Percentiles rank a stretch among this genome's conserved stretches.
Evolutionary conservation across 2,797 vertebrate species (phyloP).

Genomic region (Fringilla coelebs): DNA sequence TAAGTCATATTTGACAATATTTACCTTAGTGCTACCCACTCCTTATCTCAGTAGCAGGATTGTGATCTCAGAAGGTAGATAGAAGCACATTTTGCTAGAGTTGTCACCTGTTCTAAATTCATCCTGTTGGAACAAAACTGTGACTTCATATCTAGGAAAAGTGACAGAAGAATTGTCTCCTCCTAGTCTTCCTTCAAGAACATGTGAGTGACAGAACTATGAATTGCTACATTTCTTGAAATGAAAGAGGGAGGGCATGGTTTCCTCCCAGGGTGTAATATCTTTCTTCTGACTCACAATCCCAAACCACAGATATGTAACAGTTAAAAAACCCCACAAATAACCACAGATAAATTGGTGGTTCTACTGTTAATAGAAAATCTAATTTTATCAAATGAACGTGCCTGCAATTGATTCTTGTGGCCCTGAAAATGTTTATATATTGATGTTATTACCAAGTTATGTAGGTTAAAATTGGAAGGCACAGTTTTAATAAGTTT

Average conservation of each 20-base stretch:
- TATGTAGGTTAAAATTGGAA: neutral
- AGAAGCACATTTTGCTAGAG: neutral
- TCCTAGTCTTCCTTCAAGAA: neutral
- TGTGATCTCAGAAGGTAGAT: neutral
- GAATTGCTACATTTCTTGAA: neutral
- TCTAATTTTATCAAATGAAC: neutral
- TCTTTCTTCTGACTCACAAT: neutral
- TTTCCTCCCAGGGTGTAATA: neutral
- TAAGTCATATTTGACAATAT: neutral
- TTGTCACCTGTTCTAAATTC: neutral
- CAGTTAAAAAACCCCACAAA: neutral
- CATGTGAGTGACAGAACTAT: neutral
- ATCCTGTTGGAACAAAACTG: neutral
- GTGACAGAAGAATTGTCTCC: neutral
- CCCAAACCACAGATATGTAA: rapidly evolving
- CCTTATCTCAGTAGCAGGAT: neutral
- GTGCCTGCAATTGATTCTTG: neutral
- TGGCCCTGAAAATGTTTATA: neutral
- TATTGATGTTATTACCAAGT: neutral
- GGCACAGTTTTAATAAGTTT: neutral
- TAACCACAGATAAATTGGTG: neutral
- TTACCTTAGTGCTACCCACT: neutral
- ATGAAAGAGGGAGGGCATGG: neutral
- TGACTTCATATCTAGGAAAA: neutral
- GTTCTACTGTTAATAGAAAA: neutral